Evolutionary conservation across 2,888 invertebrate genomes (phyloP).

Genomic region (Cephus rjabovi): DNA sequence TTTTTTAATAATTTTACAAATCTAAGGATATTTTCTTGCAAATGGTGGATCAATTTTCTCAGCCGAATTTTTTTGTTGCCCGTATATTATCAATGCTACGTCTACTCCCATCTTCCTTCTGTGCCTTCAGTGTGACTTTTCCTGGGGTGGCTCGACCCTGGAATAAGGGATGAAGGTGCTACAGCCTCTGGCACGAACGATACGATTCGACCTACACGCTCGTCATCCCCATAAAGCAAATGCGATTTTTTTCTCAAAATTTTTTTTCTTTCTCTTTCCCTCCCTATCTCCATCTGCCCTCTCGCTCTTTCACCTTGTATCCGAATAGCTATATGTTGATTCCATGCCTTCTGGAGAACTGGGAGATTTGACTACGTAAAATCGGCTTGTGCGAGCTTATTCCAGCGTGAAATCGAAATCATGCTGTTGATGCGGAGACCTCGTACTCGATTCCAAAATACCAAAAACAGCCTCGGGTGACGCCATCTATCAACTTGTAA

Average conservation of each 20-base stretch:
- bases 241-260: background rate
- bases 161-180: background rate
- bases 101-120: background rate
- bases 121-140: background rate
- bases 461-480: slow-evolving; percentile 21
- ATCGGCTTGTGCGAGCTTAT: background rate
- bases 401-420: slow-evolving; percentile 40
- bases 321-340: background rate
- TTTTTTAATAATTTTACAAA: background rate
- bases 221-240: background rate
- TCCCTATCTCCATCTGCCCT: slow-evolving; percentile 12
- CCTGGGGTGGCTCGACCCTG: background rate
- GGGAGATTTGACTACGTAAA: background rate
- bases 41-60: background rate
- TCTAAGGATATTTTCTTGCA: background rate
- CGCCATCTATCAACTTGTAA: slow-evolving; percentile 52
- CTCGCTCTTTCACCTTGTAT: background rate
- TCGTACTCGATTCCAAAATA: slow-evolving; percentile 17
- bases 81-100: background rate
- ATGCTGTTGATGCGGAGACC: slow-evolving; percentile 21
- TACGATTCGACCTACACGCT: background rate
- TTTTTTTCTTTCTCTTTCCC: background rate
- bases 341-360: background rate
- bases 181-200: background rate
- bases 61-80: background rate